Conservation (phyloP, 2,888 invertebrate genomes). For the Herminia tarsipennalis region DNA sequence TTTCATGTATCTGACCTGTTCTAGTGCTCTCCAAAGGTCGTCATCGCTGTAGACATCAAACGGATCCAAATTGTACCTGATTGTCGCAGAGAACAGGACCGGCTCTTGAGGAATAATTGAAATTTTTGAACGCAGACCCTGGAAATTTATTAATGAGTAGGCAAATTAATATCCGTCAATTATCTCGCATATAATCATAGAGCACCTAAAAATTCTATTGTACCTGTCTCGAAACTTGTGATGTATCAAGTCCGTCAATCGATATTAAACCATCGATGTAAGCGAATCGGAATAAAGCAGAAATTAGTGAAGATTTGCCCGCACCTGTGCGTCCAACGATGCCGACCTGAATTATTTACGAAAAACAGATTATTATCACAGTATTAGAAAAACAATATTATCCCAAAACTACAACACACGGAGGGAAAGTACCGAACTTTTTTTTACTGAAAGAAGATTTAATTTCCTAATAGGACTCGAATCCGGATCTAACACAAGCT, state of each 20-base stretch:
- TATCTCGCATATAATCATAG: too few relatives aligned
- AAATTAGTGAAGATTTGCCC: constrained; percentile 89
- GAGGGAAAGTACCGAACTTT: too few relatives aligned
- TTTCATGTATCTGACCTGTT: constrained; percentile 85
- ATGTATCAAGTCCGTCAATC: constrained; percentile 88
- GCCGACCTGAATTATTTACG: constrained; percentile 64
- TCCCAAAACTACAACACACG: too few relatives aligned
- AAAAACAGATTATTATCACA: not conserved
- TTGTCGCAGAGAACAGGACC: too few relatives aligned
- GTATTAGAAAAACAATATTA: too few relatives aligned
- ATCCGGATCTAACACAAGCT: too few relatives aligned
- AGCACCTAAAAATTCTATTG: too few relatives aligned
- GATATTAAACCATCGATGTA: constrained; percentile 86
- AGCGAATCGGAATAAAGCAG: constrained; percentile 89
- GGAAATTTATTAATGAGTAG: constrained; percentile 51
- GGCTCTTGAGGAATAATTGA: too few relatives aligned
- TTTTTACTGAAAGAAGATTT: too few relatives aligned
- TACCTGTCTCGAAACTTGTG: constrained; percentile 84
- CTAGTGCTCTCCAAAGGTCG: constrained; percentile 90
- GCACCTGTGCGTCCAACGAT: constrained; percentile 92
- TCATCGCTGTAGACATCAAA: constrained; percentile 89
- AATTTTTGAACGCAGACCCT: constrained; percentile 85
- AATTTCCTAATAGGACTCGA: too few relatives aligned
- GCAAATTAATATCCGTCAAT: too few relatives aligned
- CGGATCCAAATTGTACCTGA: too few relatives aligned